Base-by-base conservation (phyloP, 2,113 vertebrate species). In the Circaetus gallicus region DNA sequence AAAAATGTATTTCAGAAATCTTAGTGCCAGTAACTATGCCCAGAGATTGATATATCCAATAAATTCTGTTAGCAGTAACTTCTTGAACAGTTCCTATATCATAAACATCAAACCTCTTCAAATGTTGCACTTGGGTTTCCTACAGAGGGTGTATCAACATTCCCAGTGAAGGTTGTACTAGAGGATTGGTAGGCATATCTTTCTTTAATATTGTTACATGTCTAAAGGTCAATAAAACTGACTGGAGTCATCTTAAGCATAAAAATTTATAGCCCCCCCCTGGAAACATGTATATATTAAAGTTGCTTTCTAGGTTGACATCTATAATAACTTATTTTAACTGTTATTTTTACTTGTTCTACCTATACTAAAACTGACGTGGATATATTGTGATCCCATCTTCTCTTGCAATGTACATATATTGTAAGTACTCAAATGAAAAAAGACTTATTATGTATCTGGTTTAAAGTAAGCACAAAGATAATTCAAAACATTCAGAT, bases 251-350 rank as follows among this genome's bases (percentile, higher is more conserved):
- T 13, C 24, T 43, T 4, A 2, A 43, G 86, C 10, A 69, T 12
- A 42, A 76, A 56, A 15, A 34, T 0, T 1, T 10, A 11, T 2
- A 36, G 16, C 3, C 34, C 31, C 6, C 43, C n/a, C 43, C 34
- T 31, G 11, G 65, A 52, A 56, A 28, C 10, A 17, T 16, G 8
- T 10, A 16, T 36, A 19, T 15, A 13, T 52, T 67, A 24, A 49
- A 76, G 38, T 15, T 91, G 50, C 50, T 89, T 34, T 74, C 69
- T 42, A 31, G 53, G 61, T 2, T 88, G 74, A 31, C 49, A 31
- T 31, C 36, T 6, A 8, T 7, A 21, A 5, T 25, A 83, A 67
- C 10, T 66, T 63, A 13, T 3, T 19, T 50, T 38, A 24, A 21
- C 17, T 76, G 16, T 6, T 71, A 19, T 9, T 82, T 72, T 55